phyloP scores from a whole-genome alignment of 30 jellyfish, hydroid and myxozoan species.

The Cassiopea andromeda region DNA sequence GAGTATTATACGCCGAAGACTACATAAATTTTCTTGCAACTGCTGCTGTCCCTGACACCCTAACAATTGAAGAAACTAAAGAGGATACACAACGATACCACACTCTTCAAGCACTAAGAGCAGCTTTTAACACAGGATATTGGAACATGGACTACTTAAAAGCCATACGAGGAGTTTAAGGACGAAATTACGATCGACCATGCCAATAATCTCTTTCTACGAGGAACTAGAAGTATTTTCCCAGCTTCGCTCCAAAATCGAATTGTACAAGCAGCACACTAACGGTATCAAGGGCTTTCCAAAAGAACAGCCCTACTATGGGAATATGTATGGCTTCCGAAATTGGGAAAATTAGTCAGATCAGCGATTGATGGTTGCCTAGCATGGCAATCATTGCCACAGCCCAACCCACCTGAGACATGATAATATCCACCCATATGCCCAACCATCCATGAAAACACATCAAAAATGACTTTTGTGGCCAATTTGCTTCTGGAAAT shows the following conservation, averaged over 20 bases:
- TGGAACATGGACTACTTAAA: not conserved
- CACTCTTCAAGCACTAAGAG: not conserved
- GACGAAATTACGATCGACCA: conserved; percentile 19
- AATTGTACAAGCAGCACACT: conserved; percentile 40
- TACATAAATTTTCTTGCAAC: not conserved
- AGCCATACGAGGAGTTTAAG: conserved; percentile 6
- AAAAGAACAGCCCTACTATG: conserved; percentile 29
- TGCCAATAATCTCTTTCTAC: conserved; percentile 5
- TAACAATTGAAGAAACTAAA: not conserved
- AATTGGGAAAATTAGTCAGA: conserved; percentile 11
- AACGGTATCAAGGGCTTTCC: conserved; percentile 64
- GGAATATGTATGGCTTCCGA: conserved; percentile 17
- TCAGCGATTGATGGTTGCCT: conserved; percentile 5
- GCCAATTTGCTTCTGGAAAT: conserved; percentile 54
- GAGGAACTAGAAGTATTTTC: conserved; percentile 35
- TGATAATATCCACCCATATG: conserved; percentile 16
- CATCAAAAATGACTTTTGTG: conserved; percentile 20
- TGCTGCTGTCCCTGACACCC: not conserved
- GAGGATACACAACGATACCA: not conserved
- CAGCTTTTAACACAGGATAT: not conserved
- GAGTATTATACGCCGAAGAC: not conserved
- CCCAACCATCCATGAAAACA: not conserved
- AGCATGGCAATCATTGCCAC: conserved; percentile 56
- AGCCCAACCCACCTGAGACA: conserved; percentile 20
- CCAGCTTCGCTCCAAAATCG: conserved; percentile 29